Conservation (phyloP, 2,113 vertebrate genomes). For the Sinocyclocheilus maitianheensis region DNA sequence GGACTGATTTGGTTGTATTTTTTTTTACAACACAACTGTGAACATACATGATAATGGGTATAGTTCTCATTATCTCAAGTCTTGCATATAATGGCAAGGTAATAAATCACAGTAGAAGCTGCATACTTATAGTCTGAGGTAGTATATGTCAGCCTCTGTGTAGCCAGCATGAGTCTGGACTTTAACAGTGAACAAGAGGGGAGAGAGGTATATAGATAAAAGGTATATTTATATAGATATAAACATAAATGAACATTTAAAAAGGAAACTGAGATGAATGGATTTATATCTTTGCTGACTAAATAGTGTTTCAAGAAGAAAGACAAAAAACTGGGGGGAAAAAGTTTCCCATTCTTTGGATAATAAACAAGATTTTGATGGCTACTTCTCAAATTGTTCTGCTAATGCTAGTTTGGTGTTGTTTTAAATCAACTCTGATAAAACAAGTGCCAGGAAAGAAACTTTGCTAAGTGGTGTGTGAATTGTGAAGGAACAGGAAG, state of each 20-base stretch:
- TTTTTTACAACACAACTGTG: background rate
- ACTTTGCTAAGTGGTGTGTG: background rate
- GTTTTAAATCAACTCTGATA: background rate
- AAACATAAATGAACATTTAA: background rate
- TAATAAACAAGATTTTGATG: background rate
- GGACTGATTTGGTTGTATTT: background rate
- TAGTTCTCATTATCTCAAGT: background rate
- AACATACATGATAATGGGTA: background rate
- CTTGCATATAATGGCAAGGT: conserved; percentile 30
- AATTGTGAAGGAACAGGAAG: conserved; percentile 2
- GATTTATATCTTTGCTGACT: background rate
- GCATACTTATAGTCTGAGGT: conserved; percentile 81
- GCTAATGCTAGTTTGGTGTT: background rate
- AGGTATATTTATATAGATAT: background rate
- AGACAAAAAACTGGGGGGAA: background rate
- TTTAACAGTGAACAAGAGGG: conserved; percentile 58
- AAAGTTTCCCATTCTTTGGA: background rate
- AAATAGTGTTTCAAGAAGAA: background rate
- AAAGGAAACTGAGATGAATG: background rate
- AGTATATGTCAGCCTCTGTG: conserved; percentile 42
- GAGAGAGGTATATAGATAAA: background rate
- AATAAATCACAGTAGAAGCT: conserved; percentile 73
- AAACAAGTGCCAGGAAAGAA: background rate
- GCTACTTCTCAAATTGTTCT: background rate
- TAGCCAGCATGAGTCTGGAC: conserved; percentile 77